These are phyloP conservation scores for Pogonus chalceus DNA, from an alignment of 1,140 invertebrate species.

Conservation along the genomic window DNA sequence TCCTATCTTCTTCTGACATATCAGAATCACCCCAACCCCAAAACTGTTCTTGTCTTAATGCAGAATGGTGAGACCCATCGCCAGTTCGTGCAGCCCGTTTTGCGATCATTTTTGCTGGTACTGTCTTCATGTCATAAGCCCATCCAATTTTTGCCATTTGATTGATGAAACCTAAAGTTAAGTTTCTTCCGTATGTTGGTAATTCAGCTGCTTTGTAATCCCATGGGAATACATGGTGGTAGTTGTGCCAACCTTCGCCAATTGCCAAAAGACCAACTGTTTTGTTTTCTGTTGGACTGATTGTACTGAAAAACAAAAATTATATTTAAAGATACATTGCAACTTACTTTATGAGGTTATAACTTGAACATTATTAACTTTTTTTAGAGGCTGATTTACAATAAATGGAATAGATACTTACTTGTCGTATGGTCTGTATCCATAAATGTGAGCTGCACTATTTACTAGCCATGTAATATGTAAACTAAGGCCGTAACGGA, in stretches of 20 bases:
- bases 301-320: conserved; percentile 38
- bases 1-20: conserved; percentile 26
- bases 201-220: conserved; percentile 62
- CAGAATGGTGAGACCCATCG: conserved; percentile 40
- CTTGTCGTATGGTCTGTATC: conserved; percentile 63
- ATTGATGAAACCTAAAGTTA: conserved; percentile 41
- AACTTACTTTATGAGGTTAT: neutral
- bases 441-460: conserved; percentile 65
- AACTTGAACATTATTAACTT: neutral
- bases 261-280: conserved; percentile 44
- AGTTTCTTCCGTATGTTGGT: conserved; percentile 39
- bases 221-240: conserved; percentile 67
- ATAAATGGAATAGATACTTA: conserved; percentile 32
- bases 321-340: neutral
- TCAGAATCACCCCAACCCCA: conserved; percentile 48
- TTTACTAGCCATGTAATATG: conserved; percentile 73
- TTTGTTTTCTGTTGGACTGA: conserved; percentile 49
- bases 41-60: conserved; percentile 8
- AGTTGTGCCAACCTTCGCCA: conserved; percentile 66
- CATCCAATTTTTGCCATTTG: conserved; percentile 46
- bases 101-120: conserved; percentile 42
- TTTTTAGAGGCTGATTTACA: conserved; percentile 4
- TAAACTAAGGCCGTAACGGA: conserved; percentile 52
- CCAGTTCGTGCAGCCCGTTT: conserved; percentile 49
- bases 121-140: conserved; percentile 51